phyloP scores from a whole-genome alignment of 2,888 invertebrate species.

The Oeneis ivallda region DNA sequence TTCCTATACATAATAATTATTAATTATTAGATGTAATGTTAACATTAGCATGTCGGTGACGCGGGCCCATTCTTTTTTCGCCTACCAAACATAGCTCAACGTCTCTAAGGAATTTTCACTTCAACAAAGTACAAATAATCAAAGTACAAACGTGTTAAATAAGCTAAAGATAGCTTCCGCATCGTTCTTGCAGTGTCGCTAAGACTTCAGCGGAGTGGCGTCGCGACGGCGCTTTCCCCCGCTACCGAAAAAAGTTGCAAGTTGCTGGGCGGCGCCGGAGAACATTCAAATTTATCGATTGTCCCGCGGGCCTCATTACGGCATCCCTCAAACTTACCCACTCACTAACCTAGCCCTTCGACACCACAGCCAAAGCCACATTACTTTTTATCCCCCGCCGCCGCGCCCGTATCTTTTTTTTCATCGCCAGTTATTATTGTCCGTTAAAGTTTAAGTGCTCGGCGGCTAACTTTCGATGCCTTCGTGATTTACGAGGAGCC shows the following conservation, averaged over 20 bases:
- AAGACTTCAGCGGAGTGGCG: conserved; percentile 56
- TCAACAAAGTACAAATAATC: neutral
- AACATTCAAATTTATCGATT: conserved; percentile 83
- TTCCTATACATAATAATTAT: too few species aligned
- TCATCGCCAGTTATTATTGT: conserved; percentile 78
- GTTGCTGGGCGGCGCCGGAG: conserved; percentile 76
- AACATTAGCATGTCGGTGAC: too few species aligned
- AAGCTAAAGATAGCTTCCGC: neutral
- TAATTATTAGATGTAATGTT: too few species aligned
- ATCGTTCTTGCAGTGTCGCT: conserved; percentile 1
- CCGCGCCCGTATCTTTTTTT: conserved; percentile 69
- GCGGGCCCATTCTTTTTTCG: too few species aligned
- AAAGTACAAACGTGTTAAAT: neutral
- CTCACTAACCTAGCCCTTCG: conserved; percentile 77
- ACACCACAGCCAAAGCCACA: conserved; percentile 63
- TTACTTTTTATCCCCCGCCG: conserved; percentile 73
- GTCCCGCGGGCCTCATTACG: conserved; percentile 77
- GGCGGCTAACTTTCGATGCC: conserved; percentile 79
- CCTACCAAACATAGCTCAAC: too few species aligned
- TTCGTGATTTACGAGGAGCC: conserved; percentile 77
- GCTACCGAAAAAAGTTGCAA: conserved; percentile 80
- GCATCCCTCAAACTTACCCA: conserved; percentile 78
- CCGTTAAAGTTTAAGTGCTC: conserved; percentile 81
- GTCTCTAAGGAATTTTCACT: too few species aligned
- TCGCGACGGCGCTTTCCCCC: conserved; percentile 67